Conservation (phyloP, 2,888 invertebrate genomes). For the Digitonthophagus gazella region DNA sequence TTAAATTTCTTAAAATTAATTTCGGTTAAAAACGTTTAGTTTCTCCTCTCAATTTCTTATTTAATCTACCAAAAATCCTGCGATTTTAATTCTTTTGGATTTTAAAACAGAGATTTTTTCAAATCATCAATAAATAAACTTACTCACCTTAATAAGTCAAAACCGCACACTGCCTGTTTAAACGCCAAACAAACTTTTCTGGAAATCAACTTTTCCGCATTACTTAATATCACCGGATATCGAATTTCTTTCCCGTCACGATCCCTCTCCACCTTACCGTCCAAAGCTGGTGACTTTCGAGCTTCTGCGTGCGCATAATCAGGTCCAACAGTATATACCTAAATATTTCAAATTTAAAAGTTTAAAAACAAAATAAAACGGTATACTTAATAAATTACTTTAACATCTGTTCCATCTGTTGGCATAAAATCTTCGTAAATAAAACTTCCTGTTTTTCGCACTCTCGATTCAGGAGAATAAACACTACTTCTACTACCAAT, state of each 20-base stretch:
- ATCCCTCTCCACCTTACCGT: slow-evolving; percentile 98
- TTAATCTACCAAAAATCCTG: too few relatives aligned
- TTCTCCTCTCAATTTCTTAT: too few relatives aligned
- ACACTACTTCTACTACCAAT: slow-evolving; percentile 98
- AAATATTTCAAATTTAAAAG: slow-evolving; percentile 41
- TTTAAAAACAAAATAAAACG: too few relatives aligned
- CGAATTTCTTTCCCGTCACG: slow-evolving; percentile 97
- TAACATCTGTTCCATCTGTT: slow-evolving; percentile 79
- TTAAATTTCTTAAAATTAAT: too few relatives aligned
- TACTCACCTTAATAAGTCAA: slow-evolving; percentile 84
- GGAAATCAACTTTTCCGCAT: slow-evolving; percentile 96
- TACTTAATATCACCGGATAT: slow-evolving; percentile 96
- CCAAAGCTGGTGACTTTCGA: slow-evolving; percentile 95
- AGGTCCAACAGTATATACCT: slow-evolving; percentile 98
- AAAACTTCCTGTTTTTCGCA: slow-evolving; percentile 95
- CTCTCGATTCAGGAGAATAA: slow-evolving; percentile 94
- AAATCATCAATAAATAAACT: not conserved
- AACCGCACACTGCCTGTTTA: slow-evolving; percentile 99
- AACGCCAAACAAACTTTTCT: slow-evolving; percentile 95
- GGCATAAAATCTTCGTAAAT: slow-evolving; percentile 99
- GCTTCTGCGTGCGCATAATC: slow-evolving; percentile 99
- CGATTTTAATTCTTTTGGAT: too few relatives aligned
- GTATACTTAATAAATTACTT: too few relatives aligned
- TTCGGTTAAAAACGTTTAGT: too few relatives aligned
- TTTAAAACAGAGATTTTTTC: not conserved